Evolutionary conservation across 2,888 invertebrate species (phyloP), one percentile per base, ranked within the genome.

Genomic region (Andrena flavipes): DNA sequence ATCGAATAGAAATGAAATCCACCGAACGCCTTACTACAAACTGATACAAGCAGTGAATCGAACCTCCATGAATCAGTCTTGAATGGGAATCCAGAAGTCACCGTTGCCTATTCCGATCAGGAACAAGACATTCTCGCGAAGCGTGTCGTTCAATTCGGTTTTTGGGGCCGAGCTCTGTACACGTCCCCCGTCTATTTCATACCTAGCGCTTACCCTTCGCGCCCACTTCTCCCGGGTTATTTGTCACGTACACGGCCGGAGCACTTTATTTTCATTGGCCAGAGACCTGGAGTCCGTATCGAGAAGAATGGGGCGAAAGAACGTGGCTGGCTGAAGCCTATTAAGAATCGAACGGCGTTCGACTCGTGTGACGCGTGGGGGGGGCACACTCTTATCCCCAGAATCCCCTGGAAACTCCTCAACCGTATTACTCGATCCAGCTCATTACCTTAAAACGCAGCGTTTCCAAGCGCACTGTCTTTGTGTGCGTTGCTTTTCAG

Each of bases 181-280:
- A 48, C 54, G 35, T 33, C 51, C 4, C 54, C 13, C 26, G 29
- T 56, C 63, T 48, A 67, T 73, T 68, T 72, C 56, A 3, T 33
- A 23, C 16, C 56, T 3, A 20, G 23, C 30, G n/a, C 49, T 68
- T 79, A 74, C 26, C 35, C 33, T 59, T 63, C 79, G 48, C 35
- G 42, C n/a, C 20, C 42, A 23, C 56, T 69, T 72, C 68, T 63
- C 68, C 20, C 42, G 49, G 48, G 49, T 68, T 77, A 74, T 75
- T 83, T 80, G 80, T 83, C 83, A 84, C 83, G 83, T 83, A 73
- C 77, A 33, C 33, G 49, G 48, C 62, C 51, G 60, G 68, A 56
- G 60, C 74, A 56, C 77, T 84, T 84, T 83, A 80, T 83, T 84
- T 82, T 84, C 84, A 84, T 79, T 82, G 73, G 60, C 23, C 56